A percentile compares a stretch with the other conserved stretches of the same genome.
These are phyloP conservation scores for Operophtera brumata DNA, from an alignment of 2,888 invertebrate genomes.

Conservation along the genomic window DNA sequence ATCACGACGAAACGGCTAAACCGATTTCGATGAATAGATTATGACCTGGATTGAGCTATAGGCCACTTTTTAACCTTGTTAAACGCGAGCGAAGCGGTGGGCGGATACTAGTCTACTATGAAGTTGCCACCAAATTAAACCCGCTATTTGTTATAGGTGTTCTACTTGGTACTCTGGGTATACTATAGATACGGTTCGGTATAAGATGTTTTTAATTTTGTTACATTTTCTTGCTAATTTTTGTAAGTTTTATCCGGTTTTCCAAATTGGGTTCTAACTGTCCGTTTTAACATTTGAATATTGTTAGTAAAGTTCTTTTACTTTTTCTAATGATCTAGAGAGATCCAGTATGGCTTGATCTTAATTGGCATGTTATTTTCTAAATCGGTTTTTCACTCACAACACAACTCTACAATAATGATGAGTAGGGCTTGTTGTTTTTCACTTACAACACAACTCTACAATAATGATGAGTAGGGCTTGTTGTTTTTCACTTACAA, in stretches of 20 bases:
- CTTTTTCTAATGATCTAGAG: background rate
- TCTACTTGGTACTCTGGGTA: constrained; percentile 37
- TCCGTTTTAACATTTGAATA: background rate
- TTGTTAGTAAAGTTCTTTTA: background rate
- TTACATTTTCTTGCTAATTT: background rate
- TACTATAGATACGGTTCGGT: constrained; percentile 14
- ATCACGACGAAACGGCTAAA: too few relatives aligned
- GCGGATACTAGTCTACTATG: too few relatives aligned
- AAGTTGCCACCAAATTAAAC: constrained; percentile 1
- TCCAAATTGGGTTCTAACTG: background rate
- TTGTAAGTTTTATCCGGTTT: background rate
- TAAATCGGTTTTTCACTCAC: background rate
- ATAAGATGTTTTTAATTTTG: constrained; percentile 21
- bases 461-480: too few relatives aligned
- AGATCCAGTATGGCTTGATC: background rate
- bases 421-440: too few relatives aligned
- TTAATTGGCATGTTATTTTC: background rate
- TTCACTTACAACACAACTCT: too few relatives aligned
- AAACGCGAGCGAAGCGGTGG: too few relatives aligned
- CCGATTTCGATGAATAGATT: too few relatives aligned
- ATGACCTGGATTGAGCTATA: too few relatives aligned
- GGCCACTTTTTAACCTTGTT: too few relatives aligned
- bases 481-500: too few relatives aligned
- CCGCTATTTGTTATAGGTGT: constrained; percentile 34
- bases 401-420: too few relatives aligned